Conservation (phyloP, 2,797 vertebrate genomes). For the Eutrigla gurnardus region DNA sequence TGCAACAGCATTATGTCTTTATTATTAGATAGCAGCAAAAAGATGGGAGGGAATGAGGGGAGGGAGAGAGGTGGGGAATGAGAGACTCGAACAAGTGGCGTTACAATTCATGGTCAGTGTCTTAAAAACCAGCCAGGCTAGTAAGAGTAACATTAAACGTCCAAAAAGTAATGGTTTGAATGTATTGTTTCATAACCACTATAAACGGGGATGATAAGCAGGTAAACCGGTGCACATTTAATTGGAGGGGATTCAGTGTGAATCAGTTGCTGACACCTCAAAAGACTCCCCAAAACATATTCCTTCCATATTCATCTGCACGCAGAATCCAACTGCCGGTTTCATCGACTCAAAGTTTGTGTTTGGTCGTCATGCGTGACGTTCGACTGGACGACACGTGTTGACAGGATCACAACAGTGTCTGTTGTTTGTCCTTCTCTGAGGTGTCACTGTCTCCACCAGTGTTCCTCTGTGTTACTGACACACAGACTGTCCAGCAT, state of each 20-base stretch:
- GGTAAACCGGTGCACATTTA: neutral
- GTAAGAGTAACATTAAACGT: neutral
- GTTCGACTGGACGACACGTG: constrained; percentile 33
- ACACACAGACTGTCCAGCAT: constrained; percentile 57
- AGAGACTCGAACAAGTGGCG: neutral
- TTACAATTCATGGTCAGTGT: neutral
- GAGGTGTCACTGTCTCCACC: constrained; percentile 31
- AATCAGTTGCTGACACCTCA: neutral
- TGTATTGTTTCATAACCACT: neutral
- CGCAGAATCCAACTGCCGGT: neutral
- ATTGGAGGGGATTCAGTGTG: neutral
- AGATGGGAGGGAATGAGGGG: neutral
- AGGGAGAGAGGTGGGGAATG: neutral
- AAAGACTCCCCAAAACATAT: neutral
- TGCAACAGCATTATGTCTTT: neutral
- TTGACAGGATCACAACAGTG: constrained; percentile 28
- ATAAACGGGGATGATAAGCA: neutral
- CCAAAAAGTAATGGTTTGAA: neutral
- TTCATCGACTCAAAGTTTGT: neutral
- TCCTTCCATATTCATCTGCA: neutral
- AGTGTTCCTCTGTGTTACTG: constrained; percentile 33
- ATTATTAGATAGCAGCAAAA: neutral
- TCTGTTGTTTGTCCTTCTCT: constrained; percentile 37
- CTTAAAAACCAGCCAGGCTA: neutral
- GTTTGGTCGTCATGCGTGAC: constrained; percentile 2